phyloP scores from a whole-genome alignment of 2,113 vertebrate genomes.

The Indri indri region DNA sequence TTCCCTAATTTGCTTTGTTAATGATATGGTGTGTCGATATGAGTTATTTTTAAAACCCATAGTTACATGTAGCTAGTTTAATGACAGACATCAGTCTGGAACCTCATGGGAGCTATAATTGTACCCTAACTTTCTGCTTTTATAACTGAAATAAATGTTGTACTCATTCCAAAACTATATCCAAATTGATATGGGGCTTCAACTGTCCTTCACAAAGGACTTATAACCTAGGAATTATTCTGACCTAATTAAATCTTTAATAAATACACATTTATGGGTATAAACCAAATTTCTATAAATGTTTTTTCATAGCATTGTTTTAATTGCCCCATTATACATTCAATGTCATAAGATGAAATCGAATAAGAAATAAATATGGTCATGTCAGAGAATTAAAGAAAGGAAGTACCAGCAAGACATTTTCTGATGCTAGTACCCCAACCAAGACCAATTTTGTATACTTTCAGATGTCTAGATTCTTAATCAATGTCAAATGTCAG shows the following conservation, averaged over 20 bases:
- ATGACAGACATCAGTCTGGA: conserved; percentile 66
- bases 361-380: not conserved
- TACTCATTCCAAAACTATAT: conserved; percentile 27
- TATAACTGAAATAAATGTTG: not conserved
- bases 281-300: not conserved
- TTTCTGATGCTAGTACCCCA: not conserved
- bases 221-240: not conserved
- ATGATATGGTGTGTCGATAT: conserved; percentile 25
- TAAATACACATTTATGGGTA: not conserved
- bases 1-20: conserved; percentile 3
- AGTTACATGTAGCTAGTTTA: conserved; percentile 41
- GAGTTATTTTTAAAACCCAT: conserved; percentile 52
- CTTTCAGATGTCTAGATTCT: not conserved
- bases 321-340: not conserved
- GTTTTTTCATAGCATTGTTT: not conserved
- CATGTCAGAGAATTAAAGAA: not conserved
- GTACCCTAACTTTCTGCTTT: conserved; percentile 19
- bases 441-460: not conserved
- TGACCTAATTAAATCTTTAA: not conserved
- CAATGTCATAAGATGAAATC: not conserved
- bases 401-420: not conserved
- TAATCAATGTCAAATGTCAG: not conserved
- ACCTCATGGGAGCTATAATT: conserved; percentile 41
- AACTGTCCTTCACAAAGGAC: not conserved
- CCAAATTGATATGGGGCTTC: not conserved